Evolutionary conservation across 2,888 invertebrate genomes (phyloP), one percentile per base, ranked within the genome.

Genomic region (Hololepta plana): DNA sequence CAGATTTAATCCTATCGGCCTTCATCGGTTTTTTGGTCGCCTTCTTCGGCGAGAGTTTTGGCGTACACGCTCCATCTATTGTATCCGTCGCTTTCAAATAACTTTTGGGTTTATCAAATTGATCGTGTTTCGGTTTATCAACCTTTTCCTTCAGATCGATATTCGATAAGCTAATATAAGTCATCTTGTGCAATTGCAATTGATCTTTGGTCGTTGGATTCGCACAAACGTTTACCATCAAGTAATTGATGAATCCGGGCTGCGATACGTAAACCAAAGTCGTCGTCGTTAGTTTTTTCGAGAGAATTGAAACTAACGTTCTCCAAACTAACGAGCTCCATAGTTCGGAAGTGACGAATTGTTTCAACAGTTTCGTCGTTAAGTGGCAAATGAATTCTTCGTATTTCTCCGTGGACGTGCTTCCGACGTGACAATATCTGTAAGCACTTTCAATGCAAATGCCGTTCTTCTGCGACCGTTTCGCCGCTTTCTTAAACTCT

Each of bases 271-370:
- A 57, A 13, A 43, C 53, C 16, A 62, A 47, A 29, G 64, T 52
- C 31, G 60, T 62, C 10, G 44, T 45, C 26, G 66, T 57, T 2
- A 73, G 47, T 38, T 59, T 64, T 40, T 65, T 67, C 1, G 72
- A 59, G 24, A 73, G 38, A 32, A 73, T 64, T 19, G 72, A 59
- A 3, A 70, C 57, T 3, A 73, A 46, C 15, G 70, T 46, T 44
- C 67, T 67, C 1, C 69, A 70, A 23, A 72, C 70, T 7, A 72
- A 59, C 0, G 72, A 72, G 35, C 68, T 72, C 57, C 67, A 67
- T 3, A 73, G 41, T 40, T 73, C 73, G 65, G 70, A 72, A 2
- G 69, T 68, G 2, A 72, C 53, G 15, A 72, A 59, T 39, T 72
- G 71, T 37, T 65, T 62, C 7, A 73, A 45, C 7, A 72, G 46